Conservation (phyloP, 2,113 vertebrate genomes). For the Larimichthys polyactis region DNA sequence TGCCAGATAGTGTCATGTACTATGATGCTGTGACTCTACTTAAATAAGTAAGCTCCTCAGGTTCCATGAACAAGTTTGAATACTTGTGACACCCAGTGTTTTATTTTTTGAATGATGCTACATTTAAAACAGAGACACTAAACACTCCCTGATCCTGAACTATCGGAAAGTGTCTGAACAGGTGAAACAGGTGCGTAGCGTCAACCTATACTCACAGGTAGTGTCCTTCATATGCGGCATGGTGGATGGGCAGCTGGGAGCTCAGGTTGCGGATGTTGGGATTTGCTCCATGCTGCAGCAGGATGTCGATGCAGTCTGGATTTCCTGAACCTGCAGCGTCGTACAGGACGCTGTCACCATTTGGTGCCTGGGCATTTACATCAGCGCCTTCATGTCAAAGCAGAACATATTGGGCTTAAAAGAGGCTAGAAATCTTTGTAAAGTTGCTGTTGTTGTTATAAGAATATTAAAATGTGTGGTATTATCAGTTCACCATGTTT, state of each 20-base stretch:
- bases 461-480: background rate
- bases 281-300: slow-evolving; percentile 89
- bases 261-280: slow-evolving; percentile 86
- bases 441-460: too few relatives aligned
- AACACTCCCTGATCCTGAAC: background rate
- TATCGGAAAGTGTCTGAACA: background rate
- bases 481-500: slow-evolving; percentile 79
- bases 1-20: too few relatives aligned
- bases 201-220: slow-evolving; percentile 83
- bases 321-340: slow-evolving; percentile 88
- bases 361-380: slow-evolving; percentile 87
- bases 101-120: too few relatives aligned
- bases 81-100: too few relatives aligned
- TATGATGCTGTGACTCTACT: too few relatives aligned
- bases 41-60: too few relatives aligned
- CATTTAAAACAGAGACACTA: too few relatives aligned
- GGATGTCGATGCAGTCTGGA: slow-evolving; percentile 88
- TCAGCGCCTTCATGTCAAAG: slow-evolving; percentile 82
- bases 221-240: slow-evolving; percentile 88
- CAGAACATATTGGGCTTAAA: background rate
- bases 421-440: too few relatives aligned
- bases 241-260: slow-evolving; percentile 88
- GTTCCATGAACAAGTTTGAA: too few relatives aligned
- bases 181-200: background rate
- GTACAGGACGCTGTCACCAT: slow-evolving; percentile 86